Conservation (phyloP, 2,113 vertebrate genomes). For the Cichladusa arquata region DNA sequence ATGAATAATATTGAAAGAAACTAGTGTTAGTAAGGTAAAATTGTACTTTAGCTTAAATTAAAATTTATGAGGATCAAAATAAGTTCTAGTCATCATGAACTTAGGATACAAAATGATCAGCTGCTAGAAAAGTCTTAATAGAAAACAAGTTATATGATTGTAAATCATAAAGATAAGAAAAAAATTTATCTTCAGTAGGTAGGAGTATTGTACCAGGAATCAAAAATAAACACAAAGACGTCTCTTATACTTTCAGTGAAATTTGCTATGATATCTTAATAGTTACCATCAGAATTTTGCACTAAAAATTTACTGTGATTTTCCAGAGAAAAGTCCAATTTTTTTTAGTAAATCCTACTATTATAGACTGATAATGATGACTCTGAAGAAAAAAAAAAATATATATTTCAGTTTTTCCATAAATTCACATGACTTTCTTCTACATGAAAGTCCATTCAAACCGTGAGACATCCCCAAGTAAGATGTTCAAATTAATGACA, state of each 20-base stretch:
- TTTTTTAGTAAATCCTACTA: not conserved
- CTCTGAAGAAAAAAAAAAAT: not conserved
- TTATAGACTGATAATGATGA: not conserved
- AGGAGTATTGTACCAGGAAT: not conserved
- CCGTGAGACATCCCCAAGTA: not conserved
- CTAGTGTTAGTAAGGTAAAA: not conserved
- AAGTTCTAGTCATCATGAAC: not conserved
- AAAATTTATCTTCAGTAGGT: not conserved
- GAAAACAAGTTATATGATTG: not conserved
- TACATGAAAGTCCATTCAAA: not conserved
- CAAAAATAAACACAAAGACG: not conserved
- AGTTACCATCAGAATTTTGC: not conserved
- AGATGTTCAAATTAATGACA: constrained; percentile 9
- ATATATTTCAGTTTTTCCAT: not conserved
- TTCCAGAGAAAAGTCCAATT: not conserved
- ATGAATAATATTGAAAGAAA: not conserved
- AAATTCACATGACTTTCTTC: not conserved
- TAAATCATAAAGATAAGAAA: not conserved
- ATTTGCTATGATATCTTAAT: not conserved
- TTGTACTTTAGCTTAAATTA: not conserved
- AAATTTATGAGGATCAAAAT: not conserved
- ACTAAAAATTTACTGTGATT: not conserved
- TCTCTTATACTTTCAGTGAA: not conserved
- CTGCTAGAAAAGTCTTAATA: not conserved
- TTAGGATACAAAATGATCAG: not conserved